These are phyloP conservation scores for Felis chaus DNA, from an alignment of 2,113 vertebrate genomes.

Conservation along the genomic window DNA sequence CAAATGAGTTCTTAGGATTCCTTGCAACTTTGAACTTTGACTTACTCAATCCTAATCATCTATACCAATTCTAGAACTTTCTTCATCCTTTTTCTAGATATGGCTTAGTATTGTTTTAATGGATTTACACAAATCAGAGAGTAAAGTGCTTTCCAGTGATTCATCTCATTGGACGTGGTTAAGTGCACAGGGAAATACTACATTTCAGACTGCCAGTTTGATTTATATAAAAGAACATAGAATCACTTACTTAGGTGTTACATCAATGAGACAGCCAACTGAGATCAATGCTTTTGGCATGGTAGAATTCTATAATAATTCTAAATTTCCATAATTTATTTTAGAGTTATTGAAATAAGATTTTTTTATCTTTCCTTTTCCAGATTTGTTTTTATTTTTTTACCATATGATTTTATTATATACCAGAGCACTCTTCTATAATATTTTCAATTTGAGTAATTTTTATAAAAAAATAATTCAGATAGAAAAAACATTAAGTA, in stretches of 20 bases:
- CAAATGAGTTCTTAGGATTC: constrained; percentile 58
- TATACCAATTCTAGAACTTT: constrained; percentile 74
- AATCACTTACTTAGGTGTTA: constrained; percentile 21
- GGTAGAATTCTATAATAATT: background rate
- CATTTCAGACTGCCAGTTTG: constrained; percentile 49
- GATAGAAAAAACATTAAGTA: background rate
- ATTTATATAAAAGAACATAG: constrained; percentile 61
- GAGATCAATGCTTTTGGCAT: constrained; percentile 20
- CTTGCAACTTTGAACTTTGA: constrained; percentile 65
- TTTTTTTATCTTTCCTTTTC: background rate
- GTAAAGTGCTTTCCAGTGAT: constrained; percentile 43
- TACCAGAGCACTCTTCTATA: background rate
- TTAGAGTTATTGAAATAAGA: background rate
- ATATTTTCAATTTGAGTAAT: background rate
- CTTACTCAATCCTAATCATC: constrained; percentile 59
- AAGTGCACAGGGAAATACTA: constrained; percentile 64
- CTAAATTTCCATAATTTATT: background rate
- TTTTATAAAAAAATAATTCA: background rate
- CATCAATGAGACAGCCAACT: constrained; percentile 51
- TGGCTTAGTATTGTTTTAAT: constrained; percentile 59
- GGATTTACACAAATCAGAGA: constrained; percentile 63
- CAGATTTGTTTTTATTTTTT: background rate
- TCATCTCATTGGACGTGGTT: constrained; percentile 56
- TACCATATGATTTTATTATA: background rate
- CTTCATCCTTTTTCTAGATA: constrained; percentile 65